Conservation (phyloP, 2,113 vertebrate species). For the Equus przewalskii region DNA sequence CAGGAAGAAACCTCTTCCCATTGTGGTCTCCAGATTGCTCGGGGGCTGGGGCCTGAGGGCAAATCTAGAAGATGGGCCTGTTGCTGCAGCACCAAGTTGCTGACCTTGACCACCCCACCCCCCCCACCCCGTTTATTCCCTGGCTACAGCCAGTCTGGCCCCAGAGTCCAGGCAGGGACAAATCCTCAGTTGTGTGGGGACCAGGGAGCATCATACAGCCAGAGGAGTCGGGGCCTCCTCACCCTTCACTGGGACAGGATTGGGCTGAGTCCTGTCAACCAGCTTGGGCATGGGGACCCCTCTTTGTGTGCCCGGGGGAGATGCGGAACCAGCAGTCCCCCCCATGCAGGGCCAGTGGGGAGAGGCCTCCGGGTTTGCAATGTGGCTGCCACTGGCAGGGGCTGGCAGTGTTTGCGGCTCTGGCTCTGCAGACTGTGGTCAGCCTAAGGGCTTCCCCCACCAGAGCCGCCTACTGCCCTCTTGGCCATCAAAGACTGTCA, state of each 20-base stretch:
- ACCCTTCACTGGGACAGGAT: not conserved
- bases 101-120: not conserved
- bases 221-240: not conserved
- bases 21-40: not conserved
- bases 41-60: not conserved
- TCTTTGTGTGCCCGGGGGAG: not conserved
- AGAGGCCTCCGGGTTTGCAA: not conserved
- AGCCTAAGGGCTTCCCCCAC: not conserved
- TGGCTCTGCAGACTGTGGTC: not conserved
- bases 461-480: not conserved
- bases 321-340: not conserved
- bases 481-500: not conserved
- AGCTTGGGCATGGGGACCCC: not conserved
- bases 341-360: not conserved
- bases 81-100: not conserved
- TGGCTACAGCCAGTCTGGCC: not conserved
- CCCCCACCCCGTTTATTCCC: not conserved
- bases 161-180: not conserved
- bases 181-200: not conserved
- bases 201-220: not conserved
- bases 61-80: not conserved
- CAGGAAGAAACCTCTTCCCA: not conserved
- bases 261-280: not conserved
- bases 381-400: not conserved
- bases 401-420: not conserved